Percentiles rank a stretch among this genome's conserved stretches.
phyloP scores from a whole-genome alignment of 1,140 invertebrate species.

The Brachionus plicatilis region DNA sequence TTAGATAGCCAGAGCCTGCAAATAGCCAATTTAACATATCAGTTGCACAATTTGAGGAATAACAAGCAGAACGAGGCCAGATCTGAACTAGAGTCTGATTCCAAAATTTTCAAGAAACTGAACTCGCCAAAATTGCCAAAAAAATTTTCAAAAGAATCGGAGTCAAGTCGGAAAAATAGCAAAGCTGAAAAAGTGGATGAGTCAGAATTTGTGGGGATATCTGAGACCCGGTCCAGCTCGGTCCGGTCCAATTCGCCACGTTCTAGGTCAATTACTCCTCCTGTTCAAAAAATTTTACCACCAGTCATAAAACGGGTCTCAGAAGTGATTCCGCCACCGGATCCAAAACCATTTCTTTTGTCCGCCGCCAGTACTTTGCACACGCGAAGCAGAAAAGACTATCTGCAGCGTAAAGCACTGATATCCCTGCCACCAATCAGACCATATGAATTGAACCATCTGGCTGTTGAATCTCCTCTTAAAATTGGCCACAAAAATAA shows the following conservation, averaged over 20 bases:
- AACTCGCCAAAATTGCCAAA: not conserved
- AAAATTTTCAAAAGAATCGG: not conserved
- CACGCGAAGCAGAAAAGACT: conserved; percentile 10
- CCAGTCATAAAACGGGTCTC: not conserved
- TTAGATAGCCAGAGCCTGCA: conserved; percentile 4
- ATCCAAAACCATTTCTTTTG: conserved; percentile 30
- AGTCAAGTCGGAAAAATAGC: not conserved
- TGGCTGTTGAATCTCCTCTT: conserved; percentile 6
- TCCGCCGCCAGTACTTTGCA: not conserved
- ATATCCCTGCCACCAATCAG: conserved; percentile 28
- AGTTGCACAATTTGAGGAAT: conserved; percentile 23
- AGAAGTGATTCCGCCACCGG: not conserved
- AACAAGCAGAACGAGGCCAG: not conserved
- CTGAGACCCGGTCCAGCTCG: not conserved
- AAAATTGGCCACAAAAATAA: conserved; percentile 20
- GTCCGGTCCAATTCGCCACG: not conserved
- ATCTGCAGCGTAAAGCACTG: conserved; percentile 14
- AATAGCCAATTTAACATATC: conserved; percentile 36
- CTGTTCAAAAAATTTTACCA: conserved; percentile 14
- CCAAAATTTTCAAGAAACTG: not conserved
- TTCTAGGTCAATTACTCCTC: conserved; percentile 12
- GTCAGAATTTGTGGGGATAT: not conserved
- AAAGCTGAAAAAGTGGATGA: not conserved
- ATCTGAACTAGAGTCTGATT: not conserved
- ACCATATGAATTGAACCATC: conserved; percentile 19